phyloP scores from a whole-genome alignment of 2,797 vertebrate species.

The Pyrocephalus nanus region DNA sequence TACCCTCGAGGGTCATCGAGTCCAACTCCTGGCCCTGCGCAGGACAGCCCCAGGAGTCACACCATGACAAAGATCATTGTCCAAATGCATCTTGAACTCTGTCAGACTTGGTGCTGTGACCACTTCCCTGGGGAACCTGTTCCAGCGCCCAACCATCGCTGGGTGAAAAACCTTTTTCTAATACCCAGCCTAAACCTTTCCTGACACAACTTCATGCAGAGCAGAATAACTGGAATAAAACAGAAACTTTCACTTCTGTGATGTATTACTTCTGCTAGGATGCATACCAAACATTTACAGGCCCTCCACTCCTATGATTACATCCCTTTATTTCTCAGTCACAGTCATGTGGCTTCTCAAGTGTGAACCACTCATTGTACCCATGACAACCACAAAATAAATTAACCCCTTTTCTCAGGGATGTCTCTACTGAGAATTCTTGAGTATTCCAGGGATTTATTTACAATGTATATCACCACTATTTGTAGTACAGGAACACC shows the following conservation, averaged over 20 bases:
- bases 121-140: not conserved
- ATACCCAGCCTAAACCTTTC: not conserved
- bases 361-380: not conserved
- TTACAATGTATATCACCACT: not conserved
- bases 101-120: not conserved
- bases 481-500: not conserved
- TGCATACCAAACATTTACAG: not conserved
- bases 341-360: not conserved
- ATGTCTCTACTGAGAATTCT: not conserved
- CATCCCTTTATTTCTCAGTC: not conserved
- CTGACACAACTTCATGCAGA: not conserved
- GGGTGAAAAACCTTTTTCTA: not conserved
- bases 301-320: not conserved
- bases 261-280: not conserved
- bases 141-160: accelerated
- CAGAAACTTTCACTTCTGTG: not conserved
- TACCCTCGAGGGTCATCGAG: no score
- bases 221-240: not conserved
- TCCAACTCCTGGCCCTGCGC: no score
- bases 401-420: not conserved
- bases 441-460: not conserved
- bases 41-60: not conserved
- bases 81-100: no score
- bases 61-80: no score
- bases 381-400: not conserved